Percentiles rank a stretch among this genome's conserved stretches.
phyloP scores from a whole-genome alignment of 2,113 vertebrate genomes.

The Glaucomys volans region DNA sequence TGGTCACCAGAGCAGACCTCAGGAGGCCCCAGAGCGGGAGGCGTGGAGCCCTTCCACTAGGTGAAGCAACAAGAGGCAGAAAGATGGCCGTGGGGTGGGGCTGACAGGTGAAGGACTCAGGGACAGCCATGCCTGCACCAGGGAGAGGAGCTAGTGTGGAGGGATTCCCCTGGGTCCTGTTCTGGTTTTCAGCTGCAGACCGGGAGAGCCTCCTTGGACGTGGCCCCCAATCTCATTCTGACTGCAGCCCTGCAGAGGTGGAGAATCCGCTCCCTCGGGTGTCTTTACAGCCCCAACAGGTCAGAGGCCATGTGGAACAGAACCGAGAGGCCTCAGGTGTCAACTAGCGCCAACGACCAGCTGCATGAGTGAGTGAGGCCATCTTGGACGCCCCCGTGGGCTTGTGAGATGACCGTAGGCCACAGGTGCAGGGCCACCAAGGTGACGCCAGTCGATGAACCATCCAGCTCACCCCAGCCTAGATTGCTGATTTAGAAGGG shows the following conservation, averaged over 20 bases:
- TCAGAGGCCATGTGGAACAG: neutral
- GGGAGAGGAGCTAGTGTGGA: neutral
- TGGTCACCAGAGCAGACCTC: neutral
- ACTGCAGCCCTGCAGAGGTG: neutral
- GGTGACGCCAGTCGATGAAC: neutral
- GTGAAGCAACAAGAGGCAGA: neutral
- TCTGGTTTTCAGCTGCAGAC: neutral
- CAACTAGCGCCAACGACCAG: neutral
- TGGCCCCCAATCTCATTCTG: neutral
- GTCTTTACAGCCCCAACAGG: neutral
- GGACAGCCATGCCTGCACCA: neutral
- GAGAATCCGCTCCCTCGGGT: neutral
- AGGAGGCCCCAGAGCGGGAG: neutral
- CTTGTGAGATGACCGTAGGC: neutral
- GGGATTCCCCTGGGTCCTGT: neutral
- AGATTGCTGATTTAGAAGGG: neutral
- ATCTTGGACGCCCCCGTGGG: neutral
- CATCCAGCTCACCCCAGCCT: neutral
- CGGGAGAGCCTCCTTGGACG: neutral
- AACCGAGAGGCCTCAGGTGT: neutral
- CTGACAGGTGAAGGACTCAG: neutral
- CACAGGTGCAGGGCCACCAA: neutral
- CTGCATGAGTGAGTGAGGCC: neutral
- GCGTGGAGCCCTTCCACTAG: rapidly evolving
- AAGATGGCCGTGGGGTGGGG: neutral